phyloP scores from a whole-genome alignment of 2,888 invertebrate genomes.

The Campopleginae sp. region DNA sequence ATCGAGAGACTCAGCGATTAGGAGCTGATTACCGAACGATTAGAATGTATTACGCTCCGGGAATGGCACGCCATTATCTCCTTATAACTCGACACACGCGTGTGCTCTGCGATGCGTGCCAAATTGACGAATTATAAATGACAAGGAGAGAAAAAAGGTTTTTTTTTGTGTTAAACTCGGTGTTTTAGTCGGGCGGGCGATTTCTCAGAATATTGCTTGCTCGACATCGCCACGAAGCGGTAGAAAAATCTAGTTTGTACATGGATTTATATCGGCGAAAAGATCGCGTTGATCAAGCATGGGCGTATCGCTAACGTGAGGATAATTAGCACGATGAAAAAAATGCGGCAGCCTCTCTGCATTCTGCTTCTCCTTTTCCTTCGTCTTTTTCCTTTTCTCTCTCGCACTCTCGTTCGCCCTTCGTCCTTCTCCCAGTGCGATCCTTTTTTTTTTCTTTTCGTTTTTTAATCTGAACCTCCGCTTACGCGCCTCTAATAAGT shows the following conservation, averaged over 20 bases:
- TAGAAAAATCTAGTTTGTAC: constrained; percentile 48
- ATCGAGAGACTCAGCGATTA: constrained; percentile 47
- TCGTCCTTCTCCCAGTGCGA: constrained; percentile 7
- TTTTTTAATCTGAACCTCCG: constrained; percentile 47
- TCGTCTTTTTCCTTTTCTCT: constrained; percentile 1
- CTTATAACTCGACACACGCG: neutral
- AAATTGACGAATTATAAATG: constrained; percentile 27
- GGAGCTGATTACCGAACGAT: constrained; percentile 53
- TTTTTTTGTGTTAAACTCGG: constrained; percentile 22
- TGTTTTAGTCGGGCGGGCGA: constrained; percentile 43
- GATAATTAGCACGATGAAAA: constrained; percentile 64
- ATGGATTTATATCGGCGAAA: neutral
- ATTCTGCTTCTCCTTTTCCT: neutral
- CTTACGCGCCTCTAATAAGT: constrained; percentile 66
- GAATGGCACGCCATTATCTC: constrained; percentile 41
- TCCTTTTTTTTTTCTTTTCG: constrained; percentile 27
- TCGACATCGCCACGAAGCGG: constrained; percentile 17
- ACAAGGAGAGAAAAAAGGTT: constrained; percentile 23
- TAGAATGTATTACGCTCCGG: constrained; percentile 53
- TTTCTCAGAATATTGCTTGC: constrained; percentile 55
- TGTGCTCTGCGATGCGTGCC: constrained; percentile 20
- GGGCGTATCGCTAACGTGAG: constrained; percentile 67
- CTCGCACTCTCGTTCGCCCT: neutral
- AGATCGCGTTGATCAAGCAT: constrained; percentile 54
- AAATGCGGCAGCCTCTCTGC: constrained; percentile 55